Base-by-base conservation (phyloP, 2,797 vertebrate species). In the Mormyrops attenuatus region DNA sequence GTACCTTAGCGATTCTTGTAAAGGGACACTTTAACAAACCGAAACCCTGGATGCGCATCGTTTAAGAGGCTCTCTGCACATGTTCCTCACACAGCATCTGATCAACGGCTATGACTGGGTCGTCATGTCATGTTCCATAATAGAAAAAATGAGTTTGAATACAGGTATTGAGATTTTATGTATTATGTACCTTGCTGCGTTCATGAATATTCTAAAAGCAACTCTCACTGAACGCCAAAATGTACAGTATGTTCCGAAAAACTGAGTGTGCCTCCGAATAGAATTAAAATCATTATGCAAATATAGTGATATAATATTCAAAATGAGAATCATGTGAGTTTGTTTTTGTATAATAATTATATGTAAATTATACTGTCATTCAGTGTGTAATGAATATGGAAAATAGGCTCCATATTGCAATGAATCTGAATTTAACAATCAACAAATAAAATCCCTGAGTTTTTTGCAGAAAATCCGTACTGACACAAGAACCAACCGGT, bases 351-450 rank as follows among this genome's bases (percentile, higher is more conserved):
- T n/a, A 80, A 80, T 80, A 80, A 80, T 80, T 80, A 80, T 20
- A 44, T 80, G 73, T 44, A 80, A 80, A 80, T 80, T 44, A 80
- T 80, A n/a, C 34, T 80, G 73, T 80, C 57, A 22, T 63, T 63
- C 38, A 44, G 17, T 80, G 73, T 44, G 73, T 44, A n/a, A 80
- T 80, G 38, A 80, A 80, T 80, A 80, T 80, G 73, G 38, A 80
- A 80, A 44, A 38, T 44, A 80, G 38, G 38, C 3, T 80, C 38
- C 73, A 44, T 80, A 49, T 85, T 85, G 41, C 44, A 50, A 85
- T 85, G n/a, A n/a, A 50, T 85, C 44, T 85, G 41, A 85, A 85
- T 85, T 85, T 85, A 85, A 85, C 41, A 85, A 85, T 85, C 41
- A 55, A 30, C 50, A 87, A 87, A 87, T 55, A 87, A 55, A 87